These are phyloP conservation scores for Drosophila nigrodunni DNA, from an alignment of 1,140 invertebrate species.

Conservation along the genomic window DNA sequence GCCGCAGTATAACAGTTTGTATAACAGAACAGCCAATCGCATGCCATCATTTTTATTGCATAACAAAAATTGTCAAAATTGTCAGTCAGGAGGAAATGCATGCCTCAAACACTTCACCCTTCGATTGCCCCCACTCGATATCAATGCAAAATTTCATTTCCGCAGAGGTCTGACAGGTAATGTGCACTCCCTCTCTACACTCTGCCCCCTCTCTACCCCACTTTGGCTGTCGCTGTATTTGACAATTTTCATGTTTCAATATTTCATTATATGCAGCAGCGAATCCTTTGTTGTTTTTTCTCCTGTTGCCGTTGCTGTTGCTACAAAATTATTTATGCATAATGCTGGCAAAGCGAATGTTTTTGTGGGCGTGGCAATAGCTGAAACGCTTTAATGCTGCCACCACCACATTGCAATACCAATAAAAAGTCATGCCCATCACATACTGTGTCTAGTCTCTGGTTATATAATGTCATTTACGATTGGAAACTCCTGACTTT, in stretches of 20 bases:
- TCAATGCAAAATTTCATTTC: slow-evolving; percentile 81
- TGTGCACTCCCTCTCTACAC: slow-evolving; percentile 19
- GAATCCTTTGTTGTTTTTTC: slow-evolving; percentile 52
- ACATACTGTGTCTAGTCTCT: neutral
- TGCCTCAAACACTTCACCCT: slow-evolving; percentile 7
- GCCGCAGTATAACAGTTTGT: slow-evolving; percentile 52
- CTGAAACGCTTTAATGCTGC: slow-evolving; percentile 31
- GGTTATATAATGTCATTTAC: slow-evolving; percentile 51
- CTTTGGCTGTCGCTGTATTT: slow-evolving; percentile 60
- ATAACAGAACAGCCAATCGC: slow-evolving; percentile 34
- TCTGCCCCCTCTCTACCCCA: no score
- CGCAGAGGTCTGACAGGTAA: slow-evolving; percentile 68
- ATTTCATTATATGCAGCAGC: slow-evolving; percentile 72
- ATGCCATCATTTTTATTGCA: slow-evolving; percentile 73
- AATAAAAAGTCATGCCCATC: slow-evolving; percentile 2
- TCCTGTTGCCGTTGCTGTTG: slow-evolving; percentile 22
- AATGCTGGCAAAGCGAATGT: slow-evolving; percentile 49
- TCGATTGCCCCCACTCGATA: slow-evolving; percentile 23
- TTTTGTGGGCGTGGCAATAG: slow-evolving; percentile 11
- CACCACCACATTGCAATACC: slow-evolving; percentile 7
- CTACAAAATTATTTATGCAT: slow-evolving; percentile 77
- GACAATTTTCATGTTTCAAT: slow-evolving; percentile 82
- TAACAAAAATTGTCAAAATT: slow-evolving; percentile 80
- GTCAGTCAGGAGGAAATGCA: slow-evolving; percentile 55
- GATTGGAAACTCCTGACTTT: slow-evolving; percentile 43